Percentiles rank a stretch among this genome's conserved stretches.
phyloP scores from a whole-genome alignment of 2,113 vertebrate species.

The Datnioides undecimradiatus region DNA sequence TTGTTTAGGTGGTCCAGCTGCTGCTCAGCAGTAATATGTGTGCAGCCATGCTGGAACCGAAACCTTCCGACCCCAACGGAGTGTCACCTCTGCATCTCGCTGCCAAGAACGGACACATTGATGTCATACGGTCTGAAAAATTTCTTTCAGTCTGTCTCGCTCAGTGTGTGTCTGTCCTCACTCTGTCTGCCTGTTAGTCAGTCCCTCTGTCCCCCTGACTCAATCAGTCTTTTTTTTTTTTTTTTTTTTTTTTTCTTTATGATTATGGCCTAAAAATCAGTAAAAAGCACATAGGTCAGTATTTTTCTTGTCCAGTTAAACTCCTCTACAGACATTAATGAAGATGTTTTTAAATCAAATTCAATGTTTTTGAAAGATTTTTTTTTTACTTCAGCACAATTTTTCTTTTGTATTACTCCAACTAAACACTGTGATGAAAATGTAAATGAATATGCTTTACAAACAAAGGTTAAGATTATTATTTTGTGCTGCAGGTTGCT shows the following conservation, averaged over 20 bases:
- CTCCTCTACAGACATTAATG: background rate
- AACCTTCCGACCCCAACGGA: slow-evolving; percentile 94
- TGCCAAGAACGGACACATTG: slow-evolving; percentile 98
- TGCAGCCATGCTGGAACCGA: slow-evolving; percentile 93
- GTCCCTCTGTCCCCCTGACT: background rate
- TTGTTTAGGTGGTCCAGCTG: slow-evolving; percentile 93
- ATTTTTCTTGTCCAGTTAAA: background rate
- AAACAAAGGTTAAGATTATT: background rate
- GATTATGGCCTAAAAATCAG: background rate
- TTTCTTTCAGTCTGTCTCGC: slow-evolving; percentile 3
- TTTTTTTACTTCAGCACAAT: background rate
- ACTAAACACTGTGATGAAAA: background rate
- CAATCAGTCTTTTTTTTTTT: background rate
- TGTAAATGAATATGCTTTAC: background rate
- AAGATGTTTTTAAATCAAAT: background rate
- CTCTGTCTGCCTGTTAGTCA: background rate
- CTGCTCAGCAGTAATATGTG: slow-evolving; percentile 98
- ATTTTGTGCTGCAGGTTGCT: slow-evolving; percentile 86
- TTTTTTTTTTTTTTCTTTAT: too few relatives aligned
- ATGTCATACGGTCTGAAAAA: slow-evolving; percentile 92
- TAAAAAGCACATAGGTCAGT: background rate
- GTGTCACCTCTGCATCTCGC: slow-evolving; percentile 97
- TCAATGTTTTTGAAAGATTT: background rate
- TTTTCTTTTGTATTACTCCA: background rate
- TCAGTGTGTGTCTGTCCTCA: slow-evolving; percentile 11